A percentile compares a stretch with the other conserved stretches of the same genome.
These are phyloP conservation scores for Haliclona indistincta DNA, from an alignment of 37 sponge, comb jelly and placozoan species.

Conservation along the genomic window DNA sequence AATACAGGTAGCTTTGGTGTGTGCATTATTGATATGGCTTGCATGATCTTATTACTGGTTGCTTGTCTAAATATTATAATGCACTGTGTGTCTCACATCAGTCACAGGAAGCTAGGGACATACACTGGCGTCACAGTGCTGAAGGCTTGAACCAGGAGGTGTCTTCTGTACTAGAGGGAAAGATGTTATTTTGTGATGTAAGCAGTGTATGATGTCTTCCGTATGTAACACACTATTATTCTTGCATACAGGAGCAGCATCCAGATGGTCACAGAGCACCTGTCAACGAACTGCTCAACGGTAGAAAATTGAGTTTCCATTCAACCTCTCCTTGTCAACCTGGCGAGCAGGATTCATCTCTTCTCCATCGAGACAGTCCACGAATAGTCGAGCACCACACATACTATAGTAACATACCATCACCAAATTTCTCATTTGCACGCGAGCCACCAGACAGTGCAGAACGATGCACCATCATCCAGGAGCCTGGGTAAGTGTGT, in stretches of 20 bases:
- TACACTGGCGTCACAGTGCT: constrained; percentile 41
- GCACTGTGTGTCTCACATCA: too few species aligned
- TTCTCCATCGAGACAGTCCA: neutral
- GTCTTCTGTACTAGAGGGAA: constrained; percentile 48
- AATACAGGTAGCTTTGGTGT: too few species aligned
- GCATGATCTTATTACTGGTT: too few species aligned
- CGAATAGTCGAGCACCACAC: neutral
- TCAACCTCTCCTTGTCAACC: neutral
- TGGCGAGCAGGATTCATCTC: neutral
- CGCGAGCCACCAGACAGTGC: constrained; percentile 69
- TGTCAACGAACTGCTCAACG: constrained; percentile 21
- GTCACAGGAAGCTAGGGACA: neutral
- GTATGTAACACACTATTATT: neutral
- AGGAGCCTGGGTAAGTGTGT: constrained; percentile 29
- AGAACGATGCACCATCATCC: constrained; percentile 41
- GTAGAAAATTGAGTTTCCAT: neutral
- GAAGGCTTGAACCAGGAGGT: constrained; percentile 73
- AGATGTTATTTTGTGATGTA: neutral
- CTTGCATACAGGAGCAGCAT: constrained; percentile 13
- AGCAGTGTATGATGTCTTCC: neutral
- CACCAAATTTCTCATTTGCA: constrained; percentile 58
- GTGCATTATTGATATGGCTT: too few species aligned
- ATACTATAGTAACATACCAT: neutral
- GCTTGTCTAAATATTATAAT: too few species aligned
- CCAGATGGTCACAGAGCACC: constrained; percentile 60